Conservation (phyloP, 2,797 vertebrate genomes). For the Lycodopsis pacificus region DNA sequence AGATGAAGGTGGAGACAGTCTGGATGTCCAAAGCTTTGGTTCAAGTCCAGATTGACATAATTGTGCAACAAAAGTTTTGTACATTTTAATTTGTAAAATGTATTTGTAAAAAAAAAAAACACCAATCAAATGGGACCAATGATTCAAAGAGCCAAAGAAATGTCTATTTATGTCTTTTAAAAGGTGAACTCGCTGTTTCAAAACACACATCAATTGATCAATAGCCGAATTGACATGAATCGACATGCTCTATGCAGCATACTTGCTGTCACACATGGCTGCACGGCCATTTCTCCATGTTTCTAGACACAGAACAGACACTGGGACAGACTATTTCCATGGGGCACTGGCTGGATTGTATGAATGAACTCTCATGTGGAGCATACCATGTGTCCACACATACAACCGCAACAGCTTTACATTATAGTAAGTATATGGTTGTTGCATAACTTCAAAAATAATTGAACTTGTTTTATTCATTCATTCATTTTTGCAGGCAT, state of each 20-base stretch:
- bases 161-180: background rate
- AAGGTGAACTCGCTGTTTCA: background rate
- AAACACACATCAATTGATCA: slow-evolving; percentile 21
- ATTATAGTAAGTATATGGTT: too few species aligned
- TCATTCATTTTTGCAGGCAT: too few species aligned
- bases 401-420: too few species aligned
- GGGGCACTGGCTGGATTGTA: background rate
- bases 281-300: background rate
- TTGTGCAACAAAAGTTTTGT: too few species aligned
- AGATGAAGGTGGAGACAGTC: background rate
- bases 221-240: slow-evolving; percentile 35
- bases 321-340: background rate
- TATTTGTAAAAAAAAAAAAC: background rate
- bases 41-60: too few species aligned
- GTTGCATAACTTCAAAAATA: background rate
- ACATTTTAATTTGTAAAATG: too few species aligned
- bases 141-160: background rate
- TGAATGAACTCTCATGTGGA: background rate
- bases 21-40: background rate
- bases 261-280: background rate
- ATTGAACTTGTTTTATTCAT: too few species aligned
- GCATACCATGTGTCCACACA: background rate
- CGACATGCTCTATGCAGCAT: slow-evolving; percentile 16
- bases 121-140: background rate
- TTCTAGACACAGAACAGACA: background rate